These are phyloP conservation scores for Polylopha cassiicola DNA, from an alignment of 2,888 invertebrate genomes.

Conservation along the genomic window DNA sequence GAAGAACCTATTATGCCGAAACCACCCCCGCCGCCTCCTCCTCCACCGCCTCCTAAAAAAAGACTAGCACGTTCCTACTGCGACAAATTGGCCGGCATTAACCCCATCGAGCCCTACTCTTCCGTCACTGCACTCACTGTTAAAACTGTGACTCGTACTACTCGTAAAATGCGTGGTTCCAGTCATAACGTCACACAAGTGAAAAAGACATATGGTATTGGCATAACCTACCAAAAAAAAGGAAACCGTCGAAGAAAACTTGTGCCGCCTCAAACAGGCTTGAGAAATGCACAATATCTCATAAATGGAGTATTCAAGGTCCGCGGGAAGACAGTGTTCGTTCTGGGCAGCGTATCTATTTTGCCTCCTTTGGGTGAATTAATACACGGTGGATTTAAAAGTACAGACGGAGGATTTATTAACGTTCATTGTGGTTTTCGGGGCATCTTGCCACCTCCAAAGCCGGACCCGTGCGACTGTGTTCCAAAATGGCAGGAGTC, in stretches of 20 bases:
- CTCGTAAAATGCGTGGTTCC: slow-evolving; percentile 33
- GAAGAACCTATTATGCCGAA: slow-evolving; percentile 46
- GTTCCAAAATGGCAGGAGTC: slow-evolving; percentile 48
- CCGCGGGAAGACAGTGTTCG: slow-evolving; percentile 43
- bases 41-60: slow-evolving; percentile 59
- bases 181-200: slow-evolving; percentile 37
- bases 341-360: slow-evolving; percentile 47
- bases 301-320: slow-evolving; percentile 53
- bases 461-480: slow-evolving; percentile 53
- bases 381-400: slow-evolving; percentile 57
- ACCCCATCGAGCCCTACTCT: slow-evolving; percentile 36
- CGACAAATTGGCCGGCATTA: slow-evolving; percentile 52
- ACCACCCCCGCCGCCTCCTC: slow-evolving; percentile 48
- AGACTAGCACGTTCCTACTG: slow-evolving; percentile 46
- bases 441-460: slow-evolving; percentile 37
- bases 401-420: slow-evolving; percentile 36
- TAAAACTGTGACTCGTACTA: slow-evolving; percentile 33
- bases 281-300: slow-evolving; percentile 48
- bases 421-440: slow-evolving; percentile 56
- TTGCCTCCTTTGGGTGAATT: slow-evolving; percentile 50
- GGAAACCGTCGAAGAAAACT: slow-evolving; percentile 36
- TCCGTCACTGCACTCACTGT: slow-evolving; percentile 32
- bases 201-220: slow-evolving; percentile 51
- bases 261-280: slow-evolving; percentile 45
- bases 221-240: slow-evolving; percentile 29